A percentile compares a stretch with the other conserved stretches of the same genome.
Evolutionary conservation across 2,888 invertebrate species (phyloP).

Genomic region (Lepidonotus clava): DNA sequence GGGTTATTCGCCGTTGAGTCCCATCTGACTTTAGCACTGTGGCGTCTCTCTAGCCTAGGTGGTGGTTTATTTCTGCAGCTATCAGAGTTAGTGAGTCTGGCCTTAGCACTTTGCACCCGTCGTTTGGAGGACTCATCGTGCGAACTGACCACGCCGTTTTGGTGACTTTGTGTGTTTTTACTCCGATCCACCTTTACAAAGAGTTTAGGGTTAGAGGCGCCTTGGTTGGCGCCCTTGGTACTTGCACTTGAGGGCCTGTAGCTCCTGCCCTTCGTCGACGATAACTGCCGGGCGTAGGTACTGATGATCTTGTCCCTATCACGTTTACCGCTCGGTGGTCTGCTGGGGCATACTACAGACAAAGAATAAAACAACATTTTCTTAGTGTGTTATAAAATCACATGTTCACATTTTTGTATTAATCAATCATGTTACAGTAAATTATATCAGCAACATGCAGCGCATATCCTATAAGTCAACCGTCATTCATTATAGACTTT

Average conservation of each 20-base stretch:
- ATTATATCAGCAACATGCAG: too few relatives aligned
- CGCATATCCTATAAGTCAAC: too few relatives aligned
- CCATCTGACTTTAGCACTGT: slow-evolving; percentile 33
- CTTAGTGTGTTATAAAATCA: too few relatives aligned
- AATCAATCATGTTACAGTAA: too few relatives aligned
- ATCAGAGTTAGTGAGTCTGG: background rate
- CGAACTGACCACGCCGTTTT: background rate
- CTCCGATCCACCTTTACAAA: slow-evolving; percentile 9
- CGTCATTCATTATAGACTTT: too few relatives aligned
- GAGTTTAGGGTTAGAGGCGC: background rate
- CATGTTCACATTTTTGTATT: too few relatives aligned
- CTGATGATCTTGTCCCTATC: slow-evolving; percentile 34
- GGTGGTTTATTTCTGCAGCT: background rate
- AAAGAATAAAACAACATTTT: background rate
- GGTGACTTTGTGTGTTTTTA: background rate
- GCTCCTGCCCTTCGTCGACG: background rate
- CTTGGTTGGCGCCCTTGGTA: background rate
- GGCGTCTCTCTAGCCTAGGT: background rate
- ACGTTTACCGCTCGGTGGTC: slow-evolving; percentile 34
- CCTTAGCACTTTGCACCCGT: slow-evolving; percentile 31
- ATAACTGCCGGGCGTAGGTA: slow-evolving; percentile 25
- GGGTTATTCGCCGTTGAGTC: background rate
- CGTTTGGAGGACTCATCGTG: background rate
- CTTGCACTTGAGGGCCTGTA: background rate
- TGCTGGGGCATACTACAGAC: background rate